Base-by-base conservation (phyloP, 53 echinoderm and acorn worm species). In the Mesocentrotus franciscanus region DNA sequence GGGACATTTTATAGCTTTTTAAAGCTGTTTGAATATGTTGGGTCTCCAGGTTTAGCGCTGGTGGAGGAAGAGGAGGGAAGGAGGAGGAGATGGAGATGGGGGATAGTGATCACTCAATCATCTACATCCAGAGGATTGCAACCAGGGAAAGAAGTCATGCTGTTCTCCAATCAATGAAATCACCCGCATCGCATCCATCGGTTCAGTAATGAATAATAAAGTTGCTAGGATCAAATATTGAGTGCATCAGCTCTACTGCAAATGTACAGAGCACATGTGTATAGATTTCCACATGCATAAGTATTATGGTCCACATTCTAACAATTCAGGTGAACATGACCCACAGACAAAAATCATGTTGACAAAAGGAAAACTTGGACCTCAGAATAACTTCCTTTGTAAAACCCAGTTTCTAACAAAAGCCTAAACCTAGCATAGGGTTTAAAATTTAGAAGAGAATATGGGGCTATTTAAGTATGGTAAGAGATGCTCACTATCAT, bases 191-290 rank as follows among this genome's bases (percentile, higher is more conserved):
- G 18, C 24, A 55, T 84, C 18, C 84, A 22, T 24, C 22, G 18
- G 55, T 84, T 84, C 18, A 49, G 10, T 55, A 20, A 84, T 84
- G 84, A 84, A 84, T 84, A 24, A 84, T 84, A 22, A 84, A 42
- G 55, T 49, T 8, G 42, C 29, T 4, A 42, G 22, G 55, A 84
- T 84, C 42, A 55, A 22, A 49, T 8, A 84, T 20, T 42, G 84
- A 17, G 29, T 78, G 6, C 0, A 78, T 8, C 78, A 66, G 34
- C 84, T 76, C 32, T 76, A 12, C 30, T 33, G 33, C 30, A 76
- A 27, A 30, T 76, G 12, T 64, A 64, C 20, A 64, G 20, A 55
- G 42, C 20, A 8, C 29, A 84, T 24, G 12, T 84, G 49, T 42
- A 9, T 49, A 49, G 22, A 49, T 84, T 55, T 84, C 84, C 20